Conservation (phyloP, 2,113 vertebrate species). For the Mesoclemmys tuberculata region DNA sequence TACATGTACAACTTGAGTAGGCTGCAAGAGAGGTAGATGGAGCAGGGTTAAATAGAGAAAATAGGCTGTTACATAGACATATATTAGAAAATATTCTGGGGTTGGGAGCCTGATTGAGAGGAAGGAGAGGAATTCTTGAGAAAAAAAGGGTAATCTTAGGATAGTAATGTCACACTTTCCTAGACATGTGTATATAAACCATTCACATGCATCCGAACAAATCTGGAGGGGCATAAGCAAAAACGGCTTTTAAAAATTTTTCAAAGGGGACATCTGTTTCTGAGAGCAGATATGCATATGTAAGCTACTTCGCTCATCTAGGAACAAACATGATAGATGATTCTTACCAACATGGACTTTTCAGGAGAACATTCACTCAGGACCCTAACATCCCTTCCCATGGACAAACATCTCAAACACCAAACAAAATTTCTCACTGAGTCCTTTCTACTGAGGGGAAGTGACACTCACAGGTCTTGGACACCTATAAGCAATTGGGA, state of each 20-base stretch:
- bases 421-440: neutral
- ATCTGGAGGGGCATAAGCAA: neutral
- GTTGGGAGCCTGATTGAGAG: neutral
- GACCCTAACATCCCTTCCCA: neutral
- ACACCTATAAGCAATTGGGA: neutral
- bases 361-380: neutral
- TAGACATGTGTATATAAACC: neutral
- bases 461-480: neutral
- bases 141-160: neutral
- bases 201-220: neutral
- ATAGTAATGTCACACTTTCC: neutral
- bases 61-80: conserved; percentile 9
- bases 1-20: conserved; percentile 20
- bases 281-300: neutral
- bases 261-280: neutral
- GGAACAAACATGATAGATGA: neutral
- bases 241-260: neutral
- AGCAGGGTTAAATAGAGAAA: neutral
- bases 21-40: neutral
- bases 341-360: neutral
- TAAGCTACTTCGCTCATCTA: neutral
- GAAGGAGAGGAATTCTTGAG: neutral
- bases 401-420: neutral
- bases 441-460: neutral
- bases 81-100: neutral